Conservation (phyloP, 37 sponge, comb jelly and placozoan species). For the Crambe crambe region DNA sequence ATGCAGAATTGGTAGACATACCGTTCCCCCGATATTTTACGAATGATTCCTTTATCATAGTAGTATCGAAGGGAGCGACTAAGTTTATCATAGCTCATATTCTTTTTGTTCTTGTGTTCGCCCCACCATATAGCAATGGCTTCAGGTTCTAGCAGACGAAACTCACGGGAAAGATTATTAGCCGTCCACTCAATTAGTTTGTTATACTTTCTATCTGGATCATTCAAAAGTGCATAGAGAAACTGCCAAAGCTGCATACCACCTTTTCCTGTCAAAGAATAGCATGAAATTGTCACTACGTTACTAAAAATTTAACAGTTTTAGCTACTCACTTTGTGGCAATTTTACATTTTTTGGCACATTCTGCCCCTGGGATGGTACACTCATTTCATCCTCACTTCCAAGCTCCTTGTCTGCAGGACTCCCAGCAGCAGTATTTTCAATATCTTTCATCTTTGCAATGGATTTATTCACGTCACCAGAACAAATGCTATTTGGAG, state of each 20-base stretch:
- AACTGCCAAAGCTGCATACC: constrained; percentile 91
- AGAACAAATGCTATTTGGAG: constrained; percentile 28
- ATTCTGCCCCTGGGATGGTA: neutral
- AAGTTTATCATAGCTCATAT: constrained; percentile 91
- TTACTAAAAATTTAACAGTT: too few species aligned
- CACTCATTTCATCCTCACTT: neutral
- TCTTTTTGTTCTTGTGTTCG: constrained; percentile 68
- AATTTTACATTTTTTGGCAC: constrained; percentile 56
- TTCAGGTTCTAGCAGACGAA: constrained; percentile 79
- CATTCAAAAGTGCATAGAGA: constrained; percentile 70
- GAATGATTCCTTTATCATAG: constrained; percentile 82
- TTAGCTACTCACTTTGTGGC: constrained; percentile 71
- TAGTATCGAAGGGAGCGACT: constrained; percentile 90
- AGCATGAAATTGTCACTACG: too few species aligned
- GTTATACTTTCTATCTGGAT: constrained; percentile 29
- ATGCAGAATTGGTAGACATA: constrained; percentile 77
- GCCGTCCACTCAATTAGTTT: constrained; percentile 81
- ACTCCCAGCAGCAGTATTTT: neutral
- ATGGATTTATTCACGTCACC: neutral
- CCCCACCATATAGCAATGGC: constrained; percentile 86
- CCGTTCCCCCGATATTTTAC: constrained; percentile 70
- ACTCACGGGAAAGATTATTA: constrained; percentile 54
- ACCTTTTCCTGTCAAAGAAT: constrained; percentile 56
- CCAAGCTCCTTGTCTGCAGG: neutral
- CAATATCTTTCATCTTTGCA: too few species aligned